These are phyloP conservation scores for Oxytorus armatus DNA, from an alignment of 2,888 invertebrate species.

Conservation along the genomic window DNA sequence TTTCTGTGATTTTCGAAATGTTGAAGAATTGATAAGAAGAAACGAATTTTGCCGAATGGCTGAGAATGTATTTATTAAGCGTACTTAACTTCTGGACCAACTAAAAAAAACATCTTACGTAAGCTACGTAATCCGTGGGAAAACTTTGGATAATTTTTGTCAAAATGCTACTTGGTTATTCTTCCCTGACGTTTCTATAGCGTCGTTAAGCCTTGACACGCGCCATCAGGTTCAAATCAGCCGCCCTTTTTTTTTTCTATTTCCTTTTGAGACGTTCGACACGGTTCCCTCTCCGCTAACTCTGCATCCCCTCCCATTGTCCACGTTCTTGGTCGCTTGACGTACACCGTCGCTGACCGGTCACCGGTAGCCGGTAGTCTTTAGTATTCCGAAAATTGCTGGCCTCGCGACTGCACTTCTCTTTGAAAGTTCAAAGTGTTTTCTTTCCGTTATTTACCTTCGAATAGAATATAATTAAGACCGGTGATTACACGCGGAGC, in stretches of 20 bases:
- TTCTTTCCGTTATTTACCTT: not conserved
- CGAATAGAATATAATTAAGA: no score
- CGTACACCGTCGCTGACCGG: constrained; percentile 29
- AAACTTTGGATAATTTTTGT: no score
- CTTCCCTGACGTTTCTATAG: no score
- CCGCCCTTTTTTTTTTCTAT: constrained; percentile 5
- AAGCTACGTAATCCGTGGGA: no score
- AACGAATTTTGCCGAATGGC: no score
- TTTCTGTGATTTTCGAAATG: no score
- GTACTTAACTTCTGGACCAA: no score
- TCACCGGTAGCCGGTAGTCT: constrained; percentile 31
- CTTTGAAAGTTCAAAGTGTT: constrained; percentile 49
- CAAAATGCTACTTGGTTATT: no score
- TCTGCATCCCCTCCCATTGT: constrained; percentile 34
- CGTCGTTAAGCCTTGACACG: not conserved
- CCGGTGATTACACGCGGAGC: no score
- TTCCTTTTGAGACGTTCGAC: not conserved
- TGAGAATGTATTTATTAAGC: no score
- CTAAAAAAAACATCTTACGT: no score
- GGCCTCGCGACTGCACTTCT: constrained; percentile 37
- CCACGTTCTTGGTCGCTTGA: not conserved
- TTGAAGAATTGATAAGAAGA: no score
- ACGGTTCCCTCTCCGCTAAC: constrained; percentile 1
- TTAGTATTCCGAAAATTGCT: constrained; percentile 38
- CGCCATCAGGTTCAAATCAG: constrained; percentile 4